Evolutionary conservation across 2,888 invertebrate genomes (phyloP).

Genomic region (Cantharis nigra): DNA sequence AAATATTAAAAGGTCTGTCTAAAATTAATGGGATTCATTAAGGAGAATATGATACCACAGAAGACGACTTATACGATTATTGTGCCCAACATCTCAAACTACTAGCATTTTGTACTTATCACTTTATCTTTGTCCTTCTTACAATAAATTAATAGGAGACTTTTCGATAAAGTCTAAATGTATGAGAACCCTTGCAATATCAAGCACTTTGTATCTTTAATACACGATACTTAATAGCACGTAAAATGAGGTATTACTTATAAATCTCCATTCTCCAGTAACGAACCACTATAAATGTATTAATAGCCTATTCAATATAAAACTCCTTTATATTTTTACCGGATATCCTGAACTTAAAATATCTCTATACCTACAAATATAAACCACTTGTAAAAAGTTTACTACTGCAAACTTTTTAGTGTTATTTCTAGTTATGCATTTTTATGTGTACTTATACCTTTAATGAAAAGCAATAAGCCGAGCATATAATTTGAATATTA

Average conservation of each 20-base stretch:
- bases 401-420: background rate
- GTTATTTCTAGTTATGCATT: background rate
- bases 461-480: background rate
- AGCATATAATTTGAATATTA: background rate
- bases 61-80: conserved; percentile 1
- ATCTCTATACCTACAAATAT: background rate
- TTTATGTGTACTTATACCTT: background rate
- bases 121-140: background rate
- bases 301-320: conserved; percentile 31
- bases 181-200: background rate
- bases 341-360: conserved; percentile 8
- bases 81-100: background rate
- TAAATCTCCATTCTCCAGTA: conserved; percentile 38
- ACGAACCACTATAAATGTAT: conserved; percentile 35
- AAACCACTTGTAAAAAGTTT: background rate
- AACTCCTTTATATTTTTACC: conserved; percentile 20
- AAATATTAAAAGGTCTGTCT: conserved; percentile 26
- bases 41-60: conserved; percentile 8
- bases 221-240: conserved; percentile 38
- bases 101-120: background rate
- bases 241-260: conserved; percentile 41
- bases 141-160: background rate
- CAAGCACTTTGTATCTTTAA: conserved; percentile 27
- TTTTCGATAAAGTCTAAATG: background rate
- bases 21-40: conserved; percentile 30